These are phyloP conservation scores for Crematogaster levior DNA, from an alignment of 2,888 invertebrate species.

Conservation along the genomic window DNA sequence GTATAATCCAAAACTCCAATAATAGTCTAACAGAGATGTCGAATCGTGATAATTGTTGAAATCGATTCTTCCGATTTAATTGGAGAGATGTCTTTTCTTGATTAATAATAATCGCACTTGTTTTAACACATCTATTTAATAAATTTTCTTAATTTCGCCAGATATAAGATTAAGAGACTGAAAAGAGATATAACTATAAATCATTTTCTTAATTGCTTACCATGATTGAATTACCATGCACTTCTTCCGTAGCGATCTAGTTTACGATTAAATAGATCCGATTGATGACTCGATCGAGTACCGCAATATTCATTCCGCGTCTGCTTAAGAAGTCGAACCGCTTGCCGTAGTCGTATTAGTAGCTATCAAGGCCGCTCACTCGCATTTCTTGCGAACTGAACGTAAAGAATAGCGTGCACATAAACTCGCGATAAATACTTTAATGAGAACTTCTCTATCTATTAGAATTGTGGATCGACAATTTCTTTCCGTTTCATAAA, in stretches of 20 bases:
- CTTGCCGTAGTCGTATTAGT: constrained; percentile 72
- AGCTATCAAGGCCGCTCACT: constrained; percentile 80
- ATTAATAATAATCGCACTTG: background rate
- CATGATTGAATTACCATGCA: background rate
- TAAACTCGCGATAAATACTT: background rate
- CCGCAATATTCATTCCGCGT: constrained; percentile 54
- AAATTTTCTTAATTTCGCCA: background rate
- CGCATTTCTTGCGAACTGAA: constrained; percentile 75
- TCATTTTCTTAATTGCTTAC: background rate
- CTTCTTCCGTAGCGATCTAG: constrained; percentile 10
- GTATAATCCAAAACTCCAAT: background rate
- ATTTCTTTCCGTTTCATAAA: background rate
- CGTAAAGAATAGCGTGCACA: constrained; percentile 57
- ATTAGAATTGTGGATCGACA: background rate
- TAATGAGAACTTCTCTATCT: background rate
- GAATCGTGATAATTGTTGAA: no score
- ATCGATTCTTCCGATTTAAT: background rate
- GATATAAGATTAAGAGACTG: background rate
- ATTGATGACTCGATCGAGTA: constrained; percentile 50
- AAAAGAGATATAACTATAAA: background rate
- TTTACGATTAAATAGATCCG: constrained; percentile 39
- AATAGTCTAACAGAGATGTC: background rate
- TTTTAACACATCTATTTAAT: background rate
- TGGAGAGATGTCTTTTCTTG: background rate
- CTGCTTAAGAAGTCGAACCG: constrained; percentile 70